Conservation (phyloP, 2,797 vertebrate genomes). For the Scleropages formosus region DNA sequence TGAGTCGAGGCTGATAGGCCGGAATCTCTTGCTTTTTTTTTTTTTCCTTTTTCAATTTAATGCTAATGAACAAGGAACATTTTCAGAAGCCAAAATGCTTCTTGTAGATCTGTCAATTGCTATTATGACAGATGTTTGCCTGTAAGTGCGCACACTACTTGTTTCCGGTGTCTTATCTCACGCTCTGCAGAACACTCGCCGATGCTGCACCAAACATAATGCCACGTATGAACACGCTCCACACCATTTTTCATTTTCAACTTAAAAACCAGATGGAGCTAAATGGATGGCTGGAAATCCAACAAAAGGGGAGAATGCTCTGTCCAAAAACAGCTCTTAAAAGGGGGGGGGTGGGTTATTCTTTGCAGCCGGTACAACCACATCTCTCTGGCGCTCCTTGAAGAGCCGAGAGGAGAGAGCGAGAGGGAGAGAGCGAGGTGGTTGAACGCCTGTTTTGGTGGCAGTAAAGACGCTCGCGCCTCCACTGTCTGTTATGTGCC, state of each 20-base stretch:
- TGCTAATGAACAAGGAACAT: constrained; percentile 99
- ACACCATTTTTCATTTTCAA: constrained; percentile 92
- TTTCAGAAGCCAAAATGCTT: constrained; percentile 92
- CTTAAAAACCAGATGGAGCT: constrained; percentile 96
- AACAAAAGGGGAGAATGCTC: constrained; percentile 68
- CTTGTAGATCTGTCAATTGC: constrained; percentile 99
- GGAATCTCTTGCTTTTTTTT: constrained; percentile 98
- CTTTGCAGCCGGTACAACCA: constrained; percentile 87
- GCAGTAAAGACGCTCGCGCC: neutral
- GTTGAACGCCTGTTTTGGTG: neutral
- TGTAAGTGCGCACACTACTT: constrained; percentile 99
- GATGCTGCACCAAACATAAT: constrained; percentile 99
- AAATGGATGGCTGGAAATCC: constrained; percentile 97
- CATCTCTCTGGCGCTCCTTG: constrained; percentile 70
- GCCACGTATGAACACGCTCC: constrained; percentile 94
- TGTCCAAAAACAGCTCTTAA: constrained; percentile 76
- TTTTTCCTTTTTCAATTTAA: constrained; percentile 72
- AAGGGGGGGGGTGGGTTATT: constrained; percentile 76
- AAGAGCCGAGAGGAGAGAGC: constrained; percentile 41
- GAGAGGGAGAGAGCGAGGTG: neutral
- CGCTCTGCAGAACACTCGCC: constrained; percentile 97
- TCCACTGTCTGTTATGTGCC: neutral
- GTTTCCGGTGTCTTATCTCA: constrained; percentile 97
- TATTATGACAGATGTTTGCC: constrained; percentile 99
- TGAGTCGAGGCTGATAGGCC: constrained; percentile 97